phyloP scores from a whole-genome alignment of 1,140 invertebrate genomes.

The Octopus bimaculoides region DNA sequence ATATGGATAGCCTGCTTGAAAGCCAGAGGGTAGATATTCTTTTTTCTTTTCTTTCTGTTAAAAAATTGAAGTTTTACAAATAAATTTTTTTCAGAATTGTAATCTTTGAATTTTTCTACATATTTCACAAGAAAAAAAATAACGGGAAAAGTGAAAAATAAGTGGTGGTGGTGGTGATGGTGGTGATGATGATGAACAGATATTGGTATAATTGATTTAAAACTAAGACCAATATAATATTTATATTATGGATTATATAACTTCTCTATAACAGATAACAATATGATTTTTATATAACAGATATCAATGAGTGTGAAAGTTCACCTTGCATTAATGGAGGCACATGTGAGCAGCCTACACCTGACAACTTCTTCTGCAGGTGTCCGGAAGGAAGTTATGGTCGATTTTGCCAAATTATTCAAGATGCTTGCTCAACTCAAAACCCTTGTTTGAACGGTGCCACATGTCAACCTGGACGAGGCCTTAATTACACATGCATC shows the following conservation, averaged over 20 bases:
- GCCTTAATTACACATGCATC: conserved; percentile 65
- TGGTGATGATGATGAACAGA: not conserved
- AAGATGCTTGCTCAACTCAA: conserved; percentile 29
- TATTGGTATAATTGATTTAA: not conserved
- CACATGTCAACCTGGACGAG: conserved; percentile 55
- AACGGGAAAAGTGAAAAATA: not conserved
- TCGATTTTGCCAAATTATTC: conserved; percentile 28
- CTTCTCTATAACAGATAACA: not conserved
- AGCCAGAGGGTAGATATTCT: no score
- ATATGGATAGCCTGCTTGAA: no score
- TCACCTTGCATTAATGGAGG: conserved; percentile 33
- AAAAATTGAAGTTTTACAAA: no score
- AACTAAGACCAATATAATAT: not conserved
- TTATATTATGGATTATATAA: not conserved
- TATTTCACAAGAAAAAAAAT: not conserved
- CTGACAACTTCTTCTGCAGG: conserved; percentile 29
- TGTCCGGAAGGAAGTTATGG: conserved; percentile 31
- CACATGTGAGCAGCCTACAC: conserved; percentile 20
- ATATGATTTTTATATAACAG: conserved; percentile 1
- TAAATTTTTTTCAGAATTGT: no score
- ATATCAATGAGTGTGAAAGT: conserved; percentile 30
- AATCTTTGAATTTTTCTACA: not conserved
- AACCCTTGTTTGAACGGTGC: conserved; percentile 37
- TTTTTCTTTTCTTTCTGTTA: no score
- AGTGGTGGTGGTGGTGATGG: not conserved